Evolutionary conservation across 2,888 invertebrate species (phyloP).

Genomic region (Ichneumoninae sp.): DNA sequence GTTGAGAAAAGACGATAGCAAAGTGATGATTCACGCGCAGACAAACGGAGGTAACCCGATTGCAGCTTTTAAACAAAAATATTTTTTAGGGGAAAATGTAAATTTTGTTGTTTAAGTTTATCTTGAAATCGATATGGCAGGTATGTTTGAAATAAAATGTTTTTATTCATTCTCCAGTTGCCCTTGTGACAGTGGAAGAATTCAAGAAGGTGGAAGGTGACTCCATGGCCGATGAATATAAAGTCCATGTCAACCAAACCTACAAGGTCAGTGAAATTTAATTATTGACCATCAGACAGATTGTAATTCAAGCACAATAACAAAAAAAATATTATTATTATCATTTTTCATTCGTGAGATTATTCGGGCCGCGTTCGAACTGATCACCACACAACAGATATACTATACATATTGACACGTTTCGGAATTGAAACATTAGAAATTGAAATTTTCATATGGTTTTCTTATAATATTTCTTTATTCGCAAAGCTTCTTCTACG

Average conservation of each 20-base stretch:
- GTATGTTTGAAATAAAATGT: too few relatives aligned
- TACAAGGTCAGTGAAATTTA: slow-evolving; percentile 86
- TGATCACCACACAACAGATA: neutral
- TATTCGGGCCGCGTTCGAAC: too few relatives aligned
- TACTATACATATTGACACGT: neutral
- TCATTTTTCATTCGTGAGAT: neutral
- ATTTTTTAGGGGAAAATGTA: too few relatives aligned
- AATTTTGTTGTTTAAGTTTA: too few relatives aligned
- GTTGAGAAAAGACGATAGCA: too few relatives aligned
- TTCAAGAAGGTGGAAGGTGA: too few relatives aligned
- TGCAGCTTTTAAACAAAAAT: neutral
- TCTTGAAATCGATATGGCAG: too few relatives aligned
- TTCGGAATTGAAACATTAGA: neutral
- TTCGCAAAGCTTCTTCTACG: too few relatives aligned
- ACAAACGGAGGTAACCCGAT: too few relatives aligned
- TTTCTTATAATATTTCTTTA: too few relatives aligned
- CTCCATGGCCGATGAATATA: slow-evolving; percentile 84
- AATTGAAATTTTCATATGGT: slow-evolving; percentile 22
- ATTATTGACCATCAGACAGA: neutral
- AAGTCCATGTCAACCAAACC: slow-evolving; percentile 89
- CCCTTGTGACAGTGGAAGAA: slow-evolving; percentile 87
- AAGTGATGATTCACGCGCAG: too few relatives aligned
- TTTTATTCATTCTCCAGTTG: slow-evolving; percentile 85
- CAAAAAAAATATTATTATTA: too few relatives aligned
- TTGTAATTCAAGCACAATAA: neutral